phyloP scores from a whole-genome alignment of 2,113 vertebrate genomes.

The Pachypanchax playfairii region DNA sequence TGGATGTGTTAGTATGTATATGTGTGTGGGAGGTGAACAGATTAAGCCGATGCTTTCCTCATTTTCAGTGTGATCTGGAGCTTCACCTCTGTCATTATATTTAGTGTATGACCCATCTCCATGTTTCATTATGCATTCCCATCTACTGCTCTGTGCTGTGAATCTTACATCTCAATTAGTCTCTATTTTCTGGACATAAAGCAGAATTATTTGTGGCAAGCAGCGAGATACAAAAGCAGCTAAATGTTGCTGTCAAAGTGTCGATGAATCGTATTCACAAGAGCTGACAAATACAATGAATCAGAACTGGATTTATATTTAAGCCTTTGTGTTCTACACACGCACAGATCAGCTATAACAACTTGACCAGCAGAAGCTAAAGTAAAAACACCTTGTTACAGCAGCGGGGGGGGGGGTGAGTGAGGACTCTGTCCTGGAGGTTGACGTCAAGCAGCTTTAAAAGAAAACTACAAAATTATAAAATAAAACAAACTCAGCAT shows the following conservation, averaged over 20 bases:
- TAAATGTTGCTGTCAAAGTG: conserved; percentile 11
- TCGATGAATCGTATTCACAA: conserved; percentile 9
- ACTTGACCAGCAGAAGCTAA: no score
- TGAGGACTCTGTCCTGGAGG: no score
- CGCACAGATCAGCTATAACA: no score
- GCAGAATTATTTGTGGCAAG: conserved; percentile 52
- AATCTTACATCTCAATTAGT: conserved; percentile 75
- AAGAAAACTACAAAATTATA: no score
- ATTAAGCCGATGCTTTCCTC: conserved; percentile 63
- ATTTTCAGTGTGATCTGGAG: conserved; percentile 66
- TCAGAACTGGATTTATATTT: no score
- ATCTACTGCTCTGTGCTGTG: conserved; percentile 51
- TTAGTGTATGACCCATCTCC: conserved; percentile 65
- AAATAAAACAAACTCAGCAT: no score
- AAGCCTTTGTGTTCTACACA: no score
- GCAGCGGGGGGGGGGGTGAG: no score
- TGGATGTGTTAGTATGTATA: conserved; percentile 15
- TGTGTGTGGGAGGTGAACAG: conserved; percentile 60
- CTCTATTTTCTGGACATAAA: conserved; percentile 61
- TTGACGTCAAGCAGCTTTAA: no score
- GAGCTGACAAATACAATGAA: not conserved
- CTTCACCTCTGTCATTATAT: conserved; percentile 74
- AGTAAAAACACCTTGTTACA: no score
- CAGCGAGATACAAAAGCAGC: conserved; percentile 33
- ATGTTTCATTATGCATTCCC: conserved; percentile 70